A percentile compares a stretch with the other conserved stretches of the same genome.
phyloP scores from a whole-genome alignment of 1,140 invertebrate genomes.

The Olivierus martensii region DNA sequence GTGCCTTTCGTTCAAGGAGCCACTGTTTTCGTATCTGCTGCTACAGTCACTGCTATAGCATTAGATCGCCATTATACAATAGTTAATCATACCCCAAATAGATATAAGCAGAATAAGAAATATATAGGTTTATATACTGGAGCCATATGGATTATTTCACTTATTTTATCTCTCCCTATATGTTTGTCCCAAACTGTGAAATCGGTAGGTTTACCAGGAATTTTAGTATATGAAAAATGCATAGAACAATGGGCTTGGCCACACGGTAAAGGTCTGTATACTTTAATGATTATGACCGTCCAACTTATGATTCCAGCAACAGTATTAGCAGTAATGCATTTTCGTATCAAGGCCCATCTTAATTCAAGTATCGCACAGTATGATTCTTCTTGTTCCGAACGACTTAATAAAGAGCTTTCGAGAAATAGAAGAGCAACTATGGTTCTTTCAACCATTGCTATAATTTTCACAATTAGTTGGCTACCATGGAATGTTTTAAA shows the following conservation, averaged over 20 bases:
- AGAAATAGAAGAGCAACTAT: conserved; percentile 38
- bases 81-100: conserved; percentile 6
- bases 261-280: conserved; percentile 34
- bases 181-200: conserved; percentile 34
- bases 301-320: conserved; percentile 40
- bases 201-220: conserved; percentile 24
- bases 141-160: conserved; percentile 39
- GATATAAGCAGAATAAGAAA: background rate
- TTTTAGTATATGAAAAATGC: conserved; percentile 30
- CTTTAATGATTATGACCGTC: conserved; percentile 35
- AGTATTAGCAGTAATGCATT: conserved; percentile 37
- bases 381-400: background rate
- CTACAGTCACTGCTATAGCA: conserved; percentile 44
- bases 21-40: conserved; percentile 44
- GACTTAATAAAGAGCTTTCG: conserved; percentile 27
- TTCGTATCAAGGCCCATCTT: conserved; percentile 35
- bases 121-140: conserved; percentile 21
- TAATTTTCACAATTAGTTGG: conserved; percentile 30
- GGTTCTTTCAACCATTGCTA: conserved; percentile 24
- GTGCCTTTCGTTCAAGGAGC: conserved; percentile 40
- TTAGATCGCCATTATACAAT: conserved; percentile 42
- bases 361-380: conserved; percentile 8
- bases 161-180: conserved; percentile 34
- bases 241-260: conserved; percentile 31
- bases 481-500: conserved; percentile 40